Percentiles rank a stretch among this genome's conserved stretches.
Evolutionary conservation across 2,888 invertebrate species (phyloP).

Genomic region (Seira ritae): DNA sequence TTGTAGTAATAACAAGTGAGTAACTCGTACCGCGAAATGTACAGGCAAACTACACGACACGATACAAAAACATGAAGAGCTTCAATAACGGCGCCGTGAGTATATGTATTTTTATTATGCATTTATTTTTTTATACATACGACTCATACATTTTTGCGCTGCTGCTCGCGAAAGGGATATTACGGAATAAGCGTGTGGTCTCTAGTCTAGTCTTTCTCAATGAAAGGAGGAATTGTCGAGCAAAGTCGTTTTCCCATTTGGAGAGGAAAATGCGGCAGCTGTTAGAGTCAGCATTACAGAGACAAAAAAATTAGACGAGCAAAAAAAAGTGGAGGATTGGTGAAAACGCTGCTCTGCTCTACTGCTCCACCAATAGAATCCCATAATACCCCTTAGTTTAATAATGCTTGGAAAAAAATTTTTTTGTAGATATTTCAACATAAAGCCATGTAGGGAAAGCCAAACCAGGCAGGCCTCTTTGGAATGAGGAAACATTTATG

Average conservation of each 20-base stretch:
- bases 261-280: slow-evolving; percentile 62
- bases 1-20: too few relatives aligned
- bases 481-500: background rate
- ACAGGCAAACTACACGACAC: too few relatives aligned
- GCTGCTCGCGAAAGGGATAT: background rate
- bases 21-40: too few relatives aligned
- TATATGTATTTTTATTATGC: background rate
- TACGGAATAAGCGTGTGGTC: background rate
- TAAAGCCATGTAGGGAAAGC: background rate
- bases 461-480: too few relatives aligned
- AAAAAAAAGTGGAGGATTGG: slow-evolving; percentile 1
- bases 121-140: background rate
- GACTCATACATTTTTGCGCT: background rate
- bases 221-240: background rate
- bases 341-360: background rate
- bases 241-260: slow-evolving; percentile 31
- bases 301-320: slow-evolving; percentile 20
- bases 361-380: background rate
- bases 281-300: slow-evolving; percentile 28
- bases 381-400: too few relatives aligned
- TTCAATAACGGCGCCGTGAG: too few relatives aligned
- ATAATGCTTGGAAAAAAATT: background rate
- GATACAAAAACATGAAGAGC: too few relatives aligned
- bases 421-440: background rate
- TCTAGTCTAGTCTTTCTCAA: slow-evolving; percentile 1